A percentile compares a stretch with the other conserved stretches of the same genome.
These are phyloP conservation scores for Helogale parvula DNA, from an alignment of 2,113 vertebrate species.

Conservation along the genomic window DNA sequence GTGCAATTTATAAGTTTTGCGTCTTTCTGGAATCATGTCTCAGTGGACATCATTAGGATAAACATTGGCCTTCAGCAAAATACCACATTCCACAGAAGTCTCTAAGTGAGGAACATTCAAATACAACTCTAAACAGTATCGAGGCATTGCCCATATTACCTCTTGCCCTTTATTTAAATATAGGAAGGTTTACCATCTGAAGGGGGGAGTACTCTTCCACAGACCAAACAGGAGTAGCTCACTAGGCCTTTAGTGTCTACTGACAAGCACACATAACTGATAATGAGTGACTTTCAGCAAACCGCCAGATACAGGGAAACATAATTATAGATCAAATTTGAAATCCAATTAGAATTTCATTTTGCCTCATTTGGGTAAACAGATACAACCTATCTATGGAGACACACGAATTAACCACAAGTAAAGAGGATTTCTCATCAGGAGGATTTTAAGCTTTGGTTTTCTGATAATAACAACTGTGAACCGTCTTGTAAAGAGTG, in stretches of 20 bases:
- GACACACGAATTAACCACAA: background rate
- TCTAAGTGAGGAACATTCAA: background rate
- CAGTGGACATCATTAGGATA: background rate
- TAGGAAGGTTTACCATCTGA: background rate
- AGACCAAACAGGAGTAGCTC: background rate
- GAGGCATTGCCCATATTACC: background rate
- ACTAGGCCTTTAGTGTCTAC: background rate
- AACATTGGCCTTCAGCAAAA: background rate
- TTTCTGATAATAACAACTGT: background rate
- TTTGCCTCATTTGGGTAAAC: background rate
- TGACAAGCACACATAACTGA: background rate
- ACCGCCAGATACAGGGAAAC: background rate
- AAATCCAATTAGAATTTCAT: conserved; percentile 5
- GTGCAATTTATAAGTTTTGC: background rate
- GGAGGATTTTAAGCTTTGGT: background rate
- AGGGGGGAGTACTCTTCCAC: background rate
- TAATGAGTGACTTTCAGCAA: background rate
- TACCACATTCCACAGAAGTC: background rate
- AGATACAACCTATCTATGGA: background rate
- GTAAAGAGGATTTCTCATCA: background rate
- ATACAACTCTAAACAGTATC: background rate
- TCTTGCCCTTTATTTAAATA: background rate
- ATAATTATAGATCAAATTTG: background rate
- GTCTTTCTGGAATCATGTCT: background rate
- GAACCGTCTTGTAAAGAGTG: background rate